Evolutionary conservation across 1,140 invertebrate genomes (phyloP), one percentile per base, ranked within the genome.

Genomic region (Stenopsyche tienmushanensis): DNA sequence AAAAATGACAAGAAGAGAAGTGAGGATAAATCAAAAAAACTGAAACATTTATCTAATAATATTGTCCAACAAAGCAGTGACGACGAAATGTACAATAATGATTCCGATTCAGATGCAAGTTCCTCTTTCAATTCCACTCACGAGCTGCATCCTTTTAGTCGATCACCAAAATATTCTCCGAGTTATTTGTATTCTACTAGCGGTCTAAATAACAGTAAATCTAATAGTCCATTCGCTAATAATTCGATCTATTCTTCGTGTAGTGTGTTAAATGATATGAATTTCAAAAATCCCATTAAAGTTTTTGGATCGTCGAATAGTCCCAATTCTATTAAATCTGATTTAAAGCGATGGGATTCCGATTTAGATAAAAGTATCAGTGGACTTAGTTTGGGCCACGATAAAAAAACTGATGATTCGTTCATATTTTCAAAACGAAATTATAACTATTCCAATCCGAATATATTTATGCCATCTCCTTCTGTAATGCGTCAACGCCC

Each of bases 281-380:
- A n/a, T n/a, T n/a, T n/a, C n/a, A n/a, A n/a, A n/a, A n/a, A n/a
- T n/a, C n/a, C 29, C 5, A 34, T 34, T 34, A 34, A 34, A 34
- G 13, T 5, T 34, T 34, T 7, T 34, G 13, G 29, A 34, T 13
- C 29, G 13, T 5, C 5, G 29, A 34, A 34, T 34, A 13, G 5
- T 7, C 5, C 13, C 13, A 34, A 34, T 13, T 34, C 5, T 34
- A 34, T 7, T 34, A 34, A 34, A 13, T 7, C 13, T 7, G 29
- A 34, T 7, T 7, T 7, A 7, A 34, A 34, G 29, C 5, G 13
- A 13, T 34, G 29, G 8, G 77, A 80, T 69, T 79, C 77, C 0
- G 79, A 80, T 62, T 72, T 80, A 65, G 77, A 80, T 65, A 76
- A 80, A 65, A 79, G 80, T 57, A 80, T 80, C 42, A 79, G 76